These are phyloP conservation scores for Prosapia bicincta DNA, from an alignment of 2,888 invertebrate genomes.

Conservation along the genomic window DNA sequence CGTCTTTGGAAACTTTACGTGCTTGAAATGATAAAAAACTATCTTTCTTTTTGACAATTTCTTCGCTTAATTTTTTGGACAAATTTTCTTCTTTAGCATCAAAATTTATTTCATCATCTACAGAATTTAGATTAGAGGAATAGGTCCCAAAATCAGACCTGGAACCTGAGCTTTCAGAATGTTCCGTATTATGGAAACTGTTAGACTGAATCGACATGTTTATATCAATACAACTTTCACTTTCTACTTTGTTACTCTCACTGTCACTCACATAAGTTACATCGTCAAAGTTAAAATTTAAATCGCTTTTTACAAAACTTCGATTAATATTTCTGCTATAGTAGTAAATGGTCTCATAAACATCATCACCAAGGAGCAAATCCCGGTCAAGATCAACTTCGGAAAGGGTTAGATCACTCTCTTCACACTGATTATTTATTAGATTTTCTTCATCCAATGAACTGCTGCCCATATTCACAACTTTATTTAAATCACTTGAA, in stretches of 20 bases:
- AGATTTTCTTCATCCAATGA: neutral
- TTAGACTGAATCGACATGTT: slow-evolving; percentile 1
- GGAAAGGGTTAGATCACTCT: neutral
- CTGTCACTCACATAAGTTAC: neutral
- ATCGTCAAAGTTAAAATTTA: neutral
- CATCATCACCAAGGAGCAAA: slow-evolving; percentile 24
- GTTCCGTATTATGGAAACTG: slow-evolving; percentile 6
- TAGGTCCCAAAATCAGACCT: slow-evolving; percentile 15
- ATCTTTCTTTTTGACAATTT: slow-evolving; percentile 16
- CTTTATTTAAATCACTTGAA: neutral
- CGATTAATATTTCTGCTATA: slow-evolving; percentile 24
- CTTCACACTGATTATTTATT: slow-evolving; percentile 11
- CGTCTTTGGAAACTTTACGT: slow-evolving; percentile 22
- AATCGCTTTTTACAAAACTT: slow-evolving; percentile 2
- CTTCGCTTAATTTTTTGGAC: neutral
- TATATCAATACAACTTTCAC: neutral
- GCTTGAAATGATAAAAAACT: slow-evolving; percentile 24
- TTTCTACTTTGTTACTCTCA: slow-evolving; percentile 1
- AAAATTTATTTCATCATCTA: neutral
- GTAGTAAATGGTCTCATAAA: slow-evolving; percentile 29
- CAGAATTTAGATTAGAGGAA: slow-evolving; percentile 18
- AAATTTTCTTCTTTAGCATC: neutral
- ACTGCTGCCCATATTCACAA: neutral
- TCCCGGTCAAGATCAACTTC: slow-evolving; percentile 26
- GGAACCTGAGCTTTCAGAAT: slow-evolving; percentile 18